Evolutionary conservation across 2,888 invertebrate genomes (phyloP).

Genomic region (Drosophila infuscata): DNA sequence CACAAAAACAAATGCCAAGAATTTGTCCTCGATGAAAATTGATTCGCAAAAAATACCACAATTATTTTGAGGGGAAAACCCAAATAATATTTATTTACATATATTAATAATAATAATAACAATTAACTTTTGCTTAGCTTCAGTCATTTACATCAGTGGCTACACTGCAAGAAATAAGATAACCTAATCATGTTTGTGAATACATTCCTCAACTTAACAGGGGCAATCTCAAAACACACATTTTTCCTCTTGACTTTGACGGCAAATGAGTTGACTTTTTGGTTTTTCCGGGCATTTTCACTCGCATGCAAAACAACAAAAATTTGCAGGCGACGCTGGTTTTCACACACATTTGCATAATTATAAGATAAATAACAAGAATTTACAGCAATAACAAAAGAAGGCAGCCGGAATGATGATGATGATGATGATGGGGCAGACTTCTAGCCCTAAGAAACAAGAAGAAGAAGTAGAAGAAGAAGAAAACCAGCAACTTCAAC

Average conservation of each 20-base stretch:
- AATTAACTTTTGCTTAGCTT: background rate
- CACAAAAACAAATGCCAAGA: constrained; percentile 12
- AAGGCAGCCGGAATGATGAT: constrained; percentile 28
- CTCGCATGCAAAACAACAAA: constrained; percentile 37
- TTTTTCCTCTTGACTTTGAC: constrained; percentile 8
- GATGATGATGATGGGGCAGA: constrained; percentile 26
- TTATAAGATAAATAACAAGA: constrained; percentile 80
- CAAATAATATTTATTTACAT: background rate
- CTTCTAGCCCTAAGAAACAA: background rate
- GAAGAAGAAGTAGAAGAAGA: background rate
- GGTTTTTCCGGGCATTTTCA: constrained; percentile 26
- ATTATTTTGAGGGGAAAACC: no score
- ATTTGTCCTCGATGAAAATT: background rate
- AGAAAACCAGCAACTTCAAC: background rate
- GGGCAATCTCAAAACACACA: background rate
- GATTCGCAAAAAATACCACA: background rate
- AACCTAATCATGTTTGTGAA: background rate
- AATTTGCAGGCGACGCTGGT: constrained; percentile 20
- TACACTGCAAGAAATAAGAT: background rate
- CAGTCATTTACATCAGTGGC: background rate
- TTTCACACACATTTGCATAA: constrained; percentile 67
- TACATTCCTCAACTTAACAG: background rate
- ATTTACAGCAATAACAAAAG: constrained; percentile 66
- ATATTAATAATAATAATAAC: background rate
- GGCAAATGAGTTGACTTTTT: constrained; percentile 37